Evolutionary conservation across 2,888 invertebrate genomes (phyloP).

Genomic region (Agrilus cyanescens): DNA sequence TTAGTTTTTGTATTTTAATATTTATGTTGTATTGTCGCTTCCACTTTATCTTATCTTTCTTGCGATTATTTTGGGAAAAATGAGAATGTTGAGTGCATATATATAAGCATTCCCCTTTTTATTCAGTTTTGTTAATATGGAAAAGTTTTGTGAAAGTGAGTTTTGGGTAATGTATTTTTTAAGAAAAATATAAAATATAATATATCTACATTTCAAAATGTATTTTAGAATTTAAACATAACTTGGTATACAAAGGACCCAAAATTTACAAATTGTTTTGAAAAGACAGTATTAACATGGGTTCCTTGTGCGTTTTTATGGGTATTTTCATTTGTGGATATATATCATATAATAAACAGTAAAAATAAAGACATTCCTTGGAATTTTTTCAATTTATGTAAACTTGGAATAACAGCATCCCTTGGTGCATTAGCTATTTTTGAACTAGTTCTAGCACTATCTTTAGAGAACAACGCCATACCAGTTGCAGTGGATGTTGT

Average conservation of each 20-base stretch:
- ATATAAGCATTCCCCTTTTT: too few species aligned
- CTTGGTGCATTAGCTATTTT: constrained; percentile 54
- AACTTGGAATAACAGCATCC: constrained; percentile 51
- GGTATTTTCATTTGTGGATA: constrained; percentile 61
- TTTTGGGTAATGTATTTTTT: constrained; percentile 57
- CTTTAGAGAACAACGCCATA: too few species aligned
- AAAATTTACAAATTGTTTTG: constrained; percentile 82
- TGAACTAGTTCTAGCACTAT: constrained; percentile 43
- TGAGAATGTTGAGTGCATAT: too few species aligned
- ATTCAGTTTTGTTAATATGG: constrained; percentile 25
- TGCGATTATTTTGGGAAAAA: too few species aligned
- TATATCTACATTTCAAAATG: too few species aligned
- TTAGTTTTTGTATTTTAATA: too few species aligned
- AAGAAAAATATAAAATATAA: too few species aligned
- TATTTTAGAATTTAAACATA: constrained; percentile 57
- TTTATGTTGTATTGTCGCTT: too few species aligned
- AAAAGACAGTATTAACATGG: constrained; percentile 85
- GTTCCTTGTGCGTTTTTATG: constrained; percentile 76
- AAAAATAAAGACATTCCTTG: constrained; percentile 69
- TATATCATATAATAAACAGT: constrained; percentile 63
- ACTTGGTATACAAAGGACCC: constrained; percentile 73
- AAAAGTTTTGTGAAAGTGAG: constrained; percentile 62
- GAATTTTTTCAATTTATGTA: constrained; percentile 58
- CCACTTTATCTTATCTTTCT: too few species aligned
- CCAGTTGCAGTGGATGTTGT: constrained; percentile 50